Percentiles rank a stretch among this genome's conserved stretches.
phyloP scores from a whole-genome alignment of 92 coral and sea anemone genomes.

The Umimayanthus chanpuru region DNA sequence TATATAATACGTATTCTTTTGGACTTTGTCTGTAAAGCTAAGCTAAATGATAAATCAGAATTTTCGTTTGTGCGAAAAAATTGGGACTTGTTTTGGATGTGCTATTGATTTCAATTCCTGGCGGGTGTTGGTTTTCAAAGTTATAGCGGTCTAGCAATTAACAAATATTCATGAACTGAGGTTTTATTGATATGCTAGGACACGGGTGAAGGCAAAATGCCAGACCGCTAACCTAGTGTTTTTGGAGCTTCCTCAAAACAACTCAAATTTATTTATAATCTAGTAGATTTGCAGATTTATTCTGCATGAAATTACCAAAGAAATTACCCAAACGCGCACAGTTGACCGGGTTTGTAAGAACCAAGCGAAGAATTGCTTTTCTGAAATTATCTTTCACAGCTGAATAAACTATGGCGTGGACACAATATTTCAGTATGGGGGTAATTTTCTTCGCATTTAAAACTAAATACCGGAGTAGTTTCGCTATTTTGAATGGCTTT shows the following conservation, averaged over 20 bases:
- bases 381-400: slow-evolving; percentile 12
- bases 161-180: background rate
- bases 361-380: background rate
- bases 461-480: slow-evolving; percentile 28
- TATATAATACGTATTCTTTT: slow-evolving; percentile 23
- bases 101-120: slow-evolving; percentile 16
- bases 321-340: too few species aligned
- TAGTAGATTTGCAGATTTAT: background rate
- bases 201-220: slow-evolving; percentile 7
- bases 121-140: slow-evolving; percentile 40
- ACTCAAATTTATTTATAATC: background rate
- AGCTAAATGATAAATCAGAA: slow-evolving; percentile 40
- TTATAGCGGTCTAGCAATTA: slow-evolving; percentile 22
- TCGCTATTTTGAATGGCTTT: background rate
- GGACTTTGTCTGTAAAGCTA: slow-evolving; percentile 19
- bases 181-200: background rate
- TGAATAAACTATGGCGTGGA: slow-evolving; percentile 17
- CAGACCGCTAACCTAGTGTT: background rate
- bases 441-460: slow-evolving; percentile 14
- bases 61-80: slow-evolving; percentile 44
- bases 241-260: slow-evolving; percentile 17
- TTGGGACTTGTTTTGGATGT: slow-evolving; percentile 25
- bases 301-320: background rate
- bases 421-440: background rate
- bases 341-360: background rate